Evolutionary conservation across 2,888 invertebrate genomes (phyloP), one percentile per base, ranked within the genome.

Genomic region (Lasioglossum leucozonium): DNA sequence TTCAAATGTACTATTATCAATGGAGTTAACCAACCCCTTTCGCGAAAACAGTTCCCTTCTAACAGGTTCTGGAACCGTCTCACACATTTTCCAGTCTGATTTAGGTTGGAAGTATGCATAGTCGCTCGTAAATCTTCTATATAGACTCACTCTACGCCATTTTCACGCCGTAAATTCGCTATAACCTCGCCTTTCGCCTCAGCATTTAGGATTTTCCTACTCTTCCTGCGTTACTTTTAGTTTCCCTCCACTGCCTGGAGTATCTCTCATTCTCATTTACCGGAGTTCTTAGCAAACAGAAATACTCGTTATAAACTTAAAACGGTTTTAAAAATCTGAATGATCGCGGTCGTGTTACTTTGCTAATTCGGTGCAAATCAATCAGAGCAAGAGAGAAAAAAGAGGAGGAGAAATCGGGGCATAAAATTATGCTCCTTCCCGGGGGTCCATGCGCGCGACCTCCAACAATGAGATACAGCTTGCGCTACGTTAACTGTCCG

Each of bases 1-100:
- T 75, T 74, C 73, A 62, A 79, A 65, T 72, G 65, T 34, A 73
- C 37, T 73, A 62, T 42, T 71, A 58, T 78, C 62, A 62, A 44
- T 65, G 65, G 42, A 47, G 44, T 65, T 73, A 34, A 34, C 72
- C 34, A 47, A 65, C 30, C 65, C 40, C 37, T 3, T 71, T 5
- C 69, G 69, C 40, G 22, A 30, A 34, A 30, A 6, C 18, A 71
- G 55, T 22, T 37, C 44, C 22, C 44, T 75, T 30, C 62, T 62
- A 62, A 40, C 40, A 37, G 37, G 40, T n/a, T 40, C 69, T 13
- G 69, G 37, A 22, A 67, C 67, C n/a, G 62, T 42, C 47, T 51
- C 40, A 2, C 69, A n/a, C 40, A 30, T 62, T 62, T 69, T 69
- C 67, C 67, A 22, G 37, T 22, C 67, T 37, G 67, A 67, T 67